These are phyloP conservation scores for Orthosia incerta DNA, from an alignment of 2,888 invertebrate genomes.

Conservation along the genomic window DNA sequence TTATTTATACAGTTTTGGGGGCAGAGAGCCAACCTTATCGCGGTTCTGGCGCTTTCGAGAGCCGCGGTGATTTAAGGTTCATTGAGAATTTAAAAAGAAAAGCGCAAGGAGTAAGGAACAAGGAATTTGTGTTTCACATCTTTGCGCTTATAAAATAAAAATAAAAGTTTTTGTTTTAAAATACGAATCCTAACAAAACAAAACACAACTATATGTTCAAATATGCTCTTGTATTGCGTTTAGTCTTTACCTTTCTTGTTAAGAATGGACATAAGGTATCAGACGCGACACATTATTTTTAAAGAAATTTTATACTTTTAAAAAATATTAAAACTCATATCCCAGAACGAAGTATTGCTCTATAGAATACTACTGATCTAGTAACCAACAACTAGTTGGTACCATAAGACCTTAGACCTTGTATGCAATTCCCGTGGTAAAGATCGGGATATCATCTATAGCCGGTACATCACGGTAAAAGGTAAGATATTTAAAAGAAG, in stretches of 20 bases:
- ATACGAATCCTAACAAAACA: no score
- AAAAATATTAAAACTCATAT: not conserved
- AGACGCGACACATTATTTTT: no score
- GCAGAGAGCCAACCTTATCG: conserved; percentile 73
- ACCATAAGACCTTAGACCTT: conserved; percentile 37
- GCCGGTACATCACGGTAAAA: conserved; percentile 24
- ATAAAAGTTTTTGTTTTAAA: no score
- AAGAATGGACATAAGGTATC: no score
- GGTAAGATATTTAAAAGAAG: conserved; percentile 20
- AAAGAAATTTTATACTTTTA: not conserved
- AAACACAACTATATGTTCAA: no score
- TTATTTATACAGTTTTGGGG: conserved; percentile 76
- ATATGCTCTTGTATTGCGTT: not conserved
- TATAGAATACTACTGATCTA: conserved; percentile 13
- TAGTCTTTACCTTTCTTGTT: not conserved
- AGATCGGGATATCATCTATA: conserved; percentile 34
- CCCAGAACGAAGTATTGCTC: conserved; percentile 11
- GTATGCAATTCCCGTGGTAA: conserved; percentile 44
- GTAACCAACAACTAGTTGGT: conserved; percentile 17
- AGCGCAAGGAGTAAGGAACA: not conserved
- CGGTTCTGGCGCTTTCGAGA: conserved; percentile 69
- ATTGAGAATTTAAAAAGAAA: conserved; percentile 26
- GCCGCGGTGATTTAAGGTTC: conserved; percentile 68
- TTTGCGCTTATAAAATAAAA: no score
- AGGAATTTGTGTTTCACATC: no score